Conservation (phyloP, 2,888 invertebrate genomes). For the Chymomyza caudatula region DNA sequence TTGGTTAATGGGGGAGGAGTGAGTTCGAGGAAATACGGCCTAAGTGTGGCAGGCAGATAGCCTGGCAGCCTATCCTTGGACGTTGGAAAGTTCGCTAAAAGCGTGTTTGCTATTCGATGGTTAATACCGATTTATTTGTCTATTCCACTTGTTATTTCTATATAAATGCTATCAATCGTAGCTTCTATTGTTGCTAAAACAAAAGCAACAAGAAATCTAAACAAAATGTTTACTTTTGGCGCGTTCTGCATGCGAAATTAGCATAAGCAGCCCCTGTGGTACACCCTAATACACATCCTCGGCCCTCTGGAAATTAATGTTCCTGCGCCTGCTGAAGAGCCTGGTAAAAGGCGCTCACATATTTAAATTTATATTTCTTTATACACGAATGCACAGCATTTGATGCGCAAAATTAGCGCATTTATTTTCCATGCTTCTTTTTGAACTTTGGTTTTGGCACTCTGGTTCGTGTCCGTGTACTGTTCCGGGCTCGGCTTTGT, state of each 20-base stretch:
- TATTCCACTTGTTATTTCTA: constrained; percentile 2
- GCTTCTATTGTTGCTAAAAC: background rate
- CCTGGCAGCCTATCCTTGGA: no score
- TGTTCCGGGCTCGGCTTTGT: background rate
- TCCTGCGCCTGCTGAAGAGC: background rate
- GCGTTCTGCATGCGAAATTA: constrained; percentile 56
- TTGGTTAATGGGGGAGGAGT: no score
- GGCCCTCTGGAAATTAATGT: background rate
- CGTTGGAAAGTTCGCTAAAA: background rate
- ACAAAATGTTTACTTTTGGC: constrained; percentile 45
- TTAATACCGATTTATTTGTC: background rate
- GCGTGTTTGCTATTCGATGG: background rate
- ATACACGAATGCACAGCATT: constrained; percentile 57
- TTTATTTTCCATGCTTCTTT: constrained; percentile 31
- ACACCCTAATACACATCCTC: background rate
- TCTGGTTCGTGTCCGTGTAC: background rate
- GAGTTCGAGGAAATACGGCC: no score
- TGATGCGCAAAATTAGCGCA: constrained; percentile 63
- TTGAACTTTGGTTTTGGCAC: background rate
- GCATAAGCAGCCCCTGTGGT: constrained; percentile 43
- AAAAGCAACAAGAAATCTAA: constrained; percentile 32
- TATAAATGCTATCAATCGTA: constrained; percentile 13
- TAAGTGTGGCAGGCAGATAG: no score
- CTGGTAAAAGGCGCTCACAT: constrained; percentile 12
- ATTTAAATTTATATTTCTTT: constrained; percentile 50